Evolutionary conservation across 2,797 vertebrate genomes (phyloP).

Genomic region (Salarias fasciatus): DNA sequence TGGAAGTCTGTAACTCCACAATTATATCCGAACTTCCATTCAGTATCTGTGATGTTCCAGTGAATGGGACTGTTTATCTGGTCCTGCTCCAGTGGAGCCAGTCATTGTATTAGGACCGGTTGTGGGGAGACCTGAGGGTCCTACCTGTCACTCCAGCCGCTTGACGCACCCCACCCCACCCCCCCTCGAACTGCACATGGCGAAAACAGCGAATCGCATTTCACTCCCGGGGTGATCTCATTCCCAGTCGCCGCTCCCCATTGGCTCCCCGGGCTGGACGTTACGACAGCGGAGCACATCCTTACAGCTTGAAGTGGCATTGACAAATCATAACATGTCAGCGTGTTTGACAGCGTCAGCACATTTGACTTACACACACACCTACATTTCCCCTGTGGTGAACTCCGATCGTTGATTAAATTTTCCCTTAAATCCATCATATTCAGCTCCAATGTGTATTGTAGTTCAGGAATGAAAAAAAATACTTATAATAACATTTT

Average conservation of each 20-base stretch:
- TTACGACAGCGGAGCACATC: constrained; percentile 68
- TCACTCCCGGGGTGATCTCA: constrained; percentile 61
- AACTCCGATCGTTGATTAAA: constrained; percentile 29
- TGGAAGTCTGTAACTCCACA: constrained; percentile 63
- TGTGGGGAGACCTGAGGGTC: constrained; percentile 65
- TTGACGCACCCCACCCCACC: constrained; percentile 44
- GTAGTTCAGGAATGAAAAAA: too few species aligned
- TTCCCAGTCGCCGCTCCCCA: constrained; percentile 49
- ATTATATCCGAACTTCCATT: constrained; percentile 71
- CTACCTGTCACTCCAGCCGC: constrained; percentile 65
- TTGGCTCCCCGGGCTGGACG: constrained; percentile 59
- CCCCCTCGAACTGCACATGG: constrained; percentile 27
- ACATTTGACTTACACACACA: constrained; percentile 46
- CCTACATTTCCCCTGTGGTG: constrained; percentile 16
- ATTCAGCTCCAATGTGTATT: not conserved
- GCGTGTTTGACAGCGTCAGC: constrained; percentile 63
- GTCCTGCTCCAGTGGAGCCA: constrained; percentile 76
- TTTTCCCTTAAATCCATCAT: constrained; percentile 1
- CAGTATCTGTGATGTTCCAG: constrained; percentile 62
- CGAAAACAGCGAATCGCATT: constrained; percentile 56
- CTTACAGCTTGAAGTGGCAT: constrained; percentile 43
- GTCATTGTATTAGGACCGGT: constrained; percentile 71
- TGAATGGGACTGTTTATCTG: constrained; percentile 77
- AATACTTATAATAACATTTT: too few species aligned
- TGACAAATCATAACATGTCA: constrained; percentile 72